Evolutionary conservation across 1,140 invertebrate species (phyloP), one percentile per base, ranked within the genome.

Genomic region (Eumeta japonica): DNA sequence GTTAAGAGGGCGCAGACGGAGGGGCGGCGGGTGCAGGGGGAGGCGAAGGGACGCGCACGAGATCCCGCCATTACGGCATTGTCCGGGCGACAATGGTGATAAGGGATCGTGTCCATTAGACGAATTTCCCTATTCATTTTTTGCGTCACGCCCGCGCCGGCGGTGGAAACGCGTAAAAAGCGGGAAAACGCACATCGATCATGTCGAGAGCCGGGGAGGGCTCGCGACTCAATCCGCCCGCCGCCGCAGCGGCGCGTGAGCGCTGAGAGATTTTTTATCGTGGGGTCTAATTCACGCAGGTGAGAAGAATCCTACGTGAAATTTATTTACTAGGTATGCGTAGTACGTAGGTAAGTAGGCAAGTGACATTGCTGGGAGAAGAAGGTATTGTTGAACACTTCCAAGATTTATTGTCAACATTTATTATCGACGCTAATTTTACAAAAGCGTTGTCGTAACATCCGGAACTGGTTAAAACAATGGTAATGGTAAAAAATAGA

Each of bases 101-200:
- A 43, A 56, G 67, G 59, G 68, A 71, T 71, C 58, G 64, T 42
- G 46, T 50, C 64, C 66, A 71, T 71, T 71, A 71, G 66, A 64
- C 68, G 68, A 68, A 72, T 68, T 72, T 72, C 61, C 67, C 66
- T 62, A 68, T 68, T 65, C 65, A 68, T 70, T 73, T 70, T 68
- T 73, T 73, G 59, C 68, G 62, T 61, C 63, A 70, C 68, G 68
- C 68, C 68, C 55, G 46, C n/a, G n/a, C n/a, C n/a, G 45, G 51
- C 50, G 5, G 20, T n/a, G 20, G n/a, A n/a, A n/a, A n/a, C n/a
- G 28, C 41, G 58, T 62, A 65, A 67, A 61, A 62, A 64, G 58
- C 48, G 57, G 57, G 57, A 52, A 58, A 62, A 50, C 50, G 51
- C 43, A 52, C 62, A 70, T 72, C 66, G 68, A 58, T 72, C 65